Evolutionary conservation across 2,113 vertebrate species (phyloP), one percentile per base, ranked within the genome.

Genomic region (Prunella fulvescens): DNA sequence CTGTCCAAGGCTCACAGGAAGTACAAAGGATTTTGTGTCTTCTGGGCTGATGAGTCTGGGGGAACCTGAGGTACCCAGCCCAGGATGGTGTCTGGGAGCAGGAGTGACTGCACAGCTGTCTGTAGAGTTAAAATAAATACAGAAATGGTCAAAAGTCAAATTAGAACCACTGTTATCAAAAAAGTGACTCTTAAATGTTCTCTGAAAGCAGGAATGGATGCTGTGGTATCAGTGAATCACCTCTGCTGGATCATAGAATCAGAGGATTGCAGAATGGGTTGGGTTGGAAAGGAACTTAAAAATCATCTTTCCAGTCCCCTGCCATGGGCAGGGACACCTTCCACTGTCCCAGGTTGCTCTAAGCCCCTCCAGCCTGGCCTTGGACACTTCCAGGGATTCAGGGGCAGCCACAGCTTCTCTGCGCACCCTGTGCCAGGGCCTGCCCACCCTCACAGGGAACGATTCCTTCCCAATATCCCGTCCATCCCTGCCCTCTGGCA

Each of bases 271-370:
- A 48, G 19, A 35, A 19, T 19, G 11, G 14, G 15, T 69, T 24
- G 15, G 8, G 48, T 14, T 22, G 47, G 56, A 35, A 58, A n/a
- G 11, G 24, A 83, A 25, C 11, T 60, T 39, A 18, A n/a, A 81
- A 45, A 29, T 4, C 45, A 48, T 40, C 29, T 40, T 74, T 65
- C 19, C 60, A 74, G 40, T 1, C 8, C 61, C 23, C 14, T 61
- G 40, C 29, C 25, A 4, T 7, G 47, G n/a, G 25, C 40, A 76
- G 29, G 24, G 70, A 54, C 35, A 54, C 2, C 10, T 90, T 1
- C 54, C 31, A 54, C 35, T 1, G 0, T 0, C 19, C 20, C 79
- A 76, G 62, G 4, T 0, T 12, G 10, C 40, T 48, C 47, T 39
- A 4, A 37, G 18, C 10, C 15, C 58, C 0, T 51, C 45, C 53